These are phyloP conservation scores for Orthonevra nobilis DNA, from an alignment of 2,888 invertebrate genomes.

Conservation along the genomic window DNA sequence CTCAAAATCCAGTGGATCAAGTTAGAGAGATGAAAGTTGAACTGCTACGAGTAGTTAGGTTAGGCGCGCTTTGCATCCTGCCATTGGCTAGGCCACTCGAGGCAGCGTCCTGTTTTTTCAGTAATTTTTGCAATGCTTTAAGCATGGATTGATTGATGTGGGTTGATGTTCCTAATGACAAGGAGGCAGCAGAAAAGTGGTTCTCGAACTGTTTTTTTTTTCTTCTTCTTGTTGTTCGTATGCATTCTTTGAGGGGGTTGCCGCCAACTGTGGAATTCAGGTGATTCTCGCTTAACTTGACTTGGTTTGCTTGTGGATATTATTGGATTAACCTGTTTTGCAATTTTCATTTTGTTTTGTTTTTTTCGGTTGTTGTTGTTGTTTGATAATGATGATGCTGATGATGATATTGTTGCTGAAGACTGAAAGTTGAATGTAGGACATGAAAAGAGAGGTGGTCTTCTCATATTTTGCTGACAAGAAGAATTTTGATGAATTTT, in stretches of 20 bases:
- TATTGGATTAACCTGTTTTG: slow-evolving; percentile 51
- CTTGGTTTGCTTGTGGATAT: slow-evolving; percentile 35
- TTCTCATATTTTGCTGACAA: slow-evolving; percentile 17
- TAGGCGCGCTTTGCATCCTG: slow-evolving; percentile 24
- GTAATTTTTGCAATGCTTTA: slow-evolving; percentile 17
- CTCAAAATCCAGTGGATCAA: slow-evolving; percentile 62
- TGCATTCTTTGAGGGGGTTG: slow-evolving; percentile 1
- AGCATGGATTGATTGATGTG: slow-evolving; percentile 66
- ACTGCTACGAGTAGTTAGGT: slow-evolving; percentile 27
- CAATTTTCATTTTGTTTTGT: slow-evolving; percentile 11
- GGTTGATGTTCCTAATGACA: slow-evolving; percentile 66
- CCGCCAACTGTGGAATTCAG: slow-evolving; percentile 39
- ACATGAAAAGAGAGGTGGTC: slow-evolving; percentile 16
- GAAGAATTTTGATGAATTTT: slow-evolving; percentile 59
- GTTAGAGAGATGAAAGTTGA: slow-evolving; percentile 62
- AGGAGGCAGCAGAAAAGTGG: not conserved
- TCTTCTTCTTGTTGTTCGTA: not conserved
- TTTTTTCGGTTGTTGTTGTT: slow-evolving; percentile 28
- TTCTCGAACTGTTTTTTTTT: not conserved
- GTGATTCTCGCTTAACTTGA: slow-evolving; percentile 32
- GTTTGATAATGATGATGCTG: slow-evolving; percentile 30
- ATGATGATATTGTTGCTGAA: slow-evolving; percentile 17
- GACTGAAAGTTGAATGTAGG: slow-evolving; percentile 49
- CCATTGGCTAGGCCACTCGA: slow-evolving; percentile 8
- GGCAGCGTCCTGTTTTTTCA: slow-evolving; percentile 52